Percentiles rank a stretch among this genome's conserved stretches.
phyloP scores from a whole-genome alignment of 1,140 invertebrate genomes.

The Centruroides vittatus region DNA sequence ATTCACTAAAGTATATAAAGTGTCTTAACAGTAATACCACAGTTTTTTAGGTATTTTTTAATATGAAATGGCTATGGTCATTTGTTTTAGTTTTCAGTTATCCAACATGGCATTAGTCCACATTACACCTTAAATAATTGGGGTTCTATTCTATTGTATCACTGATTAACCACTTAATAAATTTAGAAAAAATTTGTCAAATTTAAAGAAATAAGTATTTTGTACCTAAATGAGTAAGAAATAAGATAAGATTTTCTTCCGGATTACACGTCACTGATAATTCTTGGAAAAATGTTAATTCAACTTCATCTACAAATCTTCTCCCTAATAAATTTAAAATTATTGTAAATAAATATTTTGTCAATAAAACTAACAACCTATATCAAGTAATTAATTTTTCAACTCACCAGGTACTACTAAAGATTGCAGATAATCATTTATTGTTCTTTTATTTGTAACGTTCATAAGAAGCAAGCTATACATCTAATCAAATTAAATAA shows the following conservation, averaged over 20 bases:
- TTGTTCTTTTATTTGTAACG: not conserved
- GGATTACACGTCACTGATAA: not conserved
- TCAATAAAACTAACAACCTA: slow-evolving; percentile 2
- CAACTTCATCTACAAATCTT: not conserved
- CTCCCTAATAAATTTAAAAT: slow-evolving; percentile 1
- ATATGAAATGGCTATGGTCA: too few species aligned
- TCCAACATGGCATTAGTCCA: too few species aligned
- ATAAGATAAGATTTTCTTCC: not conserved
- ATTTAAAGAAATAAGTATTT: too few species aligned
- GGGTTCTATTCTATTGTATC: too few species aligned
- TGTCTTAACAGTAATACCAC: too few species aligned
- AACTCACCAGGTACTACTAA: not conserved
- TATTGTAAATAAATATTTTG: slow-evolving; percentile 1
- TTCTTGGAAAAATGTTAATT: not conserved
- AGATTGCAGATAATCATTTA: not conserved
- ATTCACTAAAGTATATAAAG: too few species aligned
- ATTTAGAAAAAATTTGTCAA: too few species aligned
- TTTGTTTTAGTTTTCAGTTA: too few species aligned
- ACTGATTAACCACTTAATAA: too few species aligned
- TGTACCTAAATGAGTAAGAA: not conserved
- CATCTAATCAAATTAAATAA: not conserved
- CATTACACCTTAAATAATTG: too few species aligned
- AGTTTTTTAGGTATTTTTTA: too few species aligned
- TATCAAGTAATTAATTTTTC: not conserved
- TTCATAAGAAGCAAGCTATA: not conserved